Conservation (phyloP, 2,888 invertebrate species). For the Tipula helvola region DNA sequence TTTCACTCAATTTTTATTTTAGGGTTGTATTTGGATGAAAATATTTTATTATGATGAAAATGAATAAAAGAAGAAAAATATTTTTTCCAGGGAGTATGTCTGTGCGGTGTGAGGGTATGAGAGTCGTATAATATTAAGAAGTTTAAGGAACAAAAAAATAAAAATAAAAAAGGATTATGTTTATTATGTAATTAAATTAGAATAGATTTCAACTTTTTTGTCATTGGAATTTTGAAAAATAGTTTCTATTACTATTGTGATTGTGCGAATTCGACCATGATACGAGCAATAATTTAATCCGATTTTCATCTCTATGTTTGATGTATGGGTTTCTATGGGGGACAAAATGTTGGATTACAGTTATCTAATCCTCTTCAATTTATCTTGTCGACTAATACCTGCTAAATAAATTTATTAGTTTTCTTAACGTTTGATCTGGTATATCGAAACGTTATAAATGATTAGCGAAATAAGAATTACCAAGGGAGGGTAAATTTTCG, state of each 20-base stretch:
- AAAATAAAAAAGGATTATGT: not conserved
- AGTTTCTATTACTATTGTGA: not conserved
- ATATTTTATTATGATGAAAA: not conserved
- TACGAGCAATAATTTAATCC: not conserved
- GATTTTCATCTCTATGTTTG: not conserved
- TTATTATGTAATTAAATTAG: not conserved
- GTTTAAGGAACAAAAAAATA: not conserved
- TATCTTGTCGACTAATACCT: not conserved
- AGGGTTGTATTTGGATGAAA: not conserved
- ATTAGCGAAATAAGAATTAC: not conserved
- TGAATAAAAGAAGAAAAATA: not conserved
- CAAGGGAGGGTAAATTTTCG: not conserved
- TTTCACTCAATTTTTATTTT: not conserved
- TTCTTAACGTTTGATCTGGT: not conserved
- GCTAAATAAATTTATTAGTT: not conserved
- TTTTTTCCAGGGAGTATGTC: not conserved
- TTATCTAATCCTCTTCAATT: not conserved
- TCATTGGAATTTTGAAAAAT: not conserved
- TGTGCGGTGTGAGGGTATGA: not conserved
- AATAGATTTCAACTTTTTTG: not conserved
- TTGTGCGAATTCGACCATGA: not conserved
- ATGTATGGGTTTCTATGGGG: not conserved
- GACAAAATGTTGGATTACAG: not conserved
- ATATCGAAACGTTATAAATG: not conserved
- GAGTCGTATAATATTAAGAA: not conserved